Evolutionary conservation across 2,113 vertebrate species (phyloP).

Genomic region (Phrynocephalus versicolor): DNA sequence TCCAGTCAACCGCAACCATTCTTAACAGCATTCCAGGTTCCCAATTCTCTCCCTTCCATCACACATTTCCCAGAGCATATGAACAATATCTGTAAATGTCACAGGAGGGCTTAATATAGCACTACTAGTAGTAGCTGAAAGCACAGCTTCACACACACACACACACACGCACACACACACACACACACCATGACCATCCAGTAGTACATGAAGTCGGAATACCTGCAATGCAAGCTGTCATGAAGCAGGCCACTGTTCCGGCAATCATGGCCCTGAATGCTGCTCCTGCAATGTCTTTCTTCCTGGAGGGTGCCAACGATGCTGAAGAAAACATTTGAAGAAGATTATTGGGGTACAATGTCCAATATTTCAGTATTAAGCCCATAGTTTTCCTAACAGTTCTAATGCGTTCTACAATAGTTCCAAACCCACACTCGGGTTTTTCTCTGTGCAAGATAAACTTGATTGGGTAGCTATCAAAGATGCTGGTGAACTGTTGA

Average conservation of each 20-base stretch:
- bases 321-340: constrained; percentile 64
- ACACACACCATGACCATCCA: neutral
- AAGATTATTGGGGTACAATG: neutral
- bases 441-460: neutral
- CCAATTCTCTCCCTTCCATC: too few relatives aligned
- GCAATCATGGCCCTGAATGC: constrained; percentile 83
- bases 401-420: neutral
- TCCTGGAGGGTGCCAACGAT: constrained; percentile 80
- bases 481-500: neutral
- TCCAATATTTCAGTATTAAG: neutral
- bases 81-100: too few relatives aligned
- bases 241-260: constrained; percentile 81
- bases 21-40: too few relatives aligned
- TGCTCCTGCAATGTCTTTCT: constrained; percentile 76
- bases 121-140: rapidly evolving
- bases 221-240: constrained; percentile 91
- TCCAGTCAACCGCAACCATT: too few relatives aligned
- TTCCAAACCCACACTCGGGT: neutral
- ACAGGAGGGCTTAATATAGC: too few relatives aligned
- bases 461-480: neutral
- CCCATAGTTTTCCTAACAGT: neutral
- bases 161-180: rapidly evolving
- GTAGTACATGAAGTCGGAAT: neutral
- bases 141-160: rapidly evolving
- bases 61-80: too few relatives aligned